phyloP scores from a whole-genome alignment of 2,113 vertebrate species.

The Gallinago jamesoni region DNA sequence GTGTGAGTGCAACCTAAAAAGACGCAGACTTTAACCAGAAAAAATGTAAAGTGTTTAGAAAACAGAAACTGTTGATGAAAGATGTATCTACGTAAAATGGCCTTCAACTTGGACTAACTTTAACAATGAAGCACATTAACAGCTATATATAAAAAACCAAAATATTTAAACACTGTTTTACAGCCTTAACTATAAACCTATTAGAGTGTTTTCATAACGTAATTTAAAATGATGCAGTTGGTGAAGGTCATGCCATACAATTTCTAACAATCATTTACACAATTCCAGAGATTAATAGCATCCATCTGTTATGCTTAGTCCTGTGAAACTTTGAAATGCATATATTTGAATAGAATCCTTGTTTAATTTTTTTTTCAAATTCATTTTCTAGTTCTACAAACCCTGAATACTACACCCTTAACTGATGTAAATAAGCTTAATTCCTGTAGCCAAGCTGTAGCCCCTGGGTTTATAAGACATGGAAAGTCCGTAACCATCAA shows the following conservation, averaged over 20 bases:
- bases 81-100: neutral
- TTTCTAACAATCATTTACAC: constrained; percentile 19
- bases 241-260: neutral
- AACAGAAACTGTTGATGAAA: constrained; percentile 41
- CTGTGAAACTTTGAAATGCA: neutral
- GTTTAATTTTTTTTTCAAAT: neutral
- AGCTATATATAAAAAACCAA: neutral
- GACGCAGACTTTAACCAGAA: constrained; percentile 19
- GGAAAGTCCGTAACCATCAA: neutral
- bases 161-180: constrained; percentile 16
- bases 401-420: neutral
- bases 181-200: neutral
- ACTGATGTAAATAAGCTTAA: neutral
- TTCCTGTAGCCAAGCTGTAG: neutral
- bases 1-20: constrained; percentile 7
- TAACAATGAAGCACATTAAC: neutral
- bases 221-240: neutral
- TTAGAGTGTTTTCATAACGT: neutral
- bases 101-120: constrained; percentile 6
- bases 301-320: neutral
- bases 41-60: constrained; percentile 36
- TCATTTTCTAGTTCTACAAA: neutral
- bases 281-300: constrained; percentile 8
- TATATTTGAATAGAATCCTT: neutral
- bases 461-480: neutral